Conservation (phyloP, 2,113 vertebrate genomes). For the Eretmochelys imbricata region DNA sequence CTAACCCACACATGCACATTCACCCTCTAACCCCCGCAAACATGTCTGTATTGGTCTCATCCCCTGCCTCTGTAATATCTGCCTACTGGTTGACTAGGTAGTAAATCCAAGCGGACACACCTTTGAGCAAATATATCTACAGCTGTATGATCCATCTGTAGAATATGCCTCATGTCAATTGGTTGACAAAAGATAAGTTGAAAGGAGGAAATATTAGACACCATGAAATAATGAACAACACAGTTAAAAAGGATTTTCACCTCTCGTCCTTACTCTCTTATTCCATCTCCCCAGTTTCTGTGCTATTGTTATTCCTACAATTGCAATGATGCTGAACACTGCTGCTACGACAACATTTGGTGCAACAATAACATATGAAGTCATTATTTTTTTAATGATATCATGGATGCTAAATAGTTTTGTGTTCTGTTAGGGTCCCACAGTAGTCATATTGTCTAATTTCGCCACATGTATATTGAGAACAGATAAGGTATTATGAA, state of each 20-base stretch:
- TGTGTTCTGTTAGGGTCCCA: background rate
- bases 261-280: accelerated
- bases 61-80: accelerated
- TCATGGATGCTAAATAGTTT: background rate
- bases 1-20: background rate
- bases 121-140: background rate
- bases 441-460: background rate
- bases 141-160: constrained; percentile 9
- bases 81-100: constrained; percentile 11
- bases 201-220: background rate
- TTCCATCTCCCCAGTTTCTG: background rate
- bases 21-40: background rate
- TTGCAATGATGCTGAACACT: background rate
- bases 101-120: constrained; percentile 12
- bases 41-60: background rate
- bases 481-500: constrained; percentile 18
- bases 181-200: background rate
- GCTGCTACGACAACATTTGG: background rate
- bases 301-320: background rate
- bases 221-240: background rate
- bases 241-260: accelerated
- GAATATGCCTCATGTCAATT: background rate
- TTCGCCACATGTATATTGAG: background rate
- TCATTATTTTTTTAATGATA: background rate
- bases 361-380: background rate